A percentile compares a stretch with the other conserved stretches of the same genome.
phyloP scores from a whole-genome alignment of 2,797 vertebrate genomes.

The Chaunax sp. region DNA sequence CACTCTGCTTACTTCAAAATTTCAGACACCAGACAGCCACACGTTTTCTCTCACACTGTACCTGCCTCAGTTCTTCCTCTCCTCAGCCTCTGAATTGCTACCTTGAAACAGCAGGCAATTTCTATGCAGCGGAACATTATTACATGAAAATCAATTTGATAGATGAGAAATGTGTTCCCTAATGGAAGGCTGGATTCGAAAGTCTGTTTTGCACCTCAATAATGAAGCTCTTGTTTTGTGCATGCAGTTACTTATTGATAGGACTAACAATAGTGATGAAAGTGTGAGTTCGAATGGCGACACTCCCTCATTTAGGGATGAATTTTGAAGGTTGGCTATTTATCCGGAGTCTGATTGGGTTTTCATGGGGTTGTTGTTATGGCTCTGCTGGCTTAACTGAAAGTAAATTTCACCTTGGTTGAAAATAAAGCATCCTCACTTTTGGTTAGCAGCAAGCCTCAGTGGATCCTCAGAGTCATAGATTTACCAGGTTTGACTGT shows the following conservation, averaged over 20 bases:
- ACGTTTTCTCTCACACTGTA: background rate
- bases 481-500: background rate
- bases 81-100: conserved; percentile 39
- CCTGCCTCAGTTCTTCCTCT: conserved; percentile 7
- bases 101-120: conserved; percentile 53
- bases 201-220: conserved; percentile 57
- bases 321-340: conserved; percentile 57
- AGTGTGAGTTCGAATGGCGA: conserved; percentile 35
- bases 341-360: conserved; percentile 57
- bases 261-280: conserved; percentile 56
- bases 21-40: background rate
- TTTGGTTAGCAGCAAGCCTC: conserved; percentile 2
- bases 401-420: conserved; percentile 46
- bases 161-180: conserved; percentile 47
- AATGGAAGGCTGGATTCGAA: conserved; percentile 40
- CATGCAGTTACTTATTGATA: conserved; percentile 56
- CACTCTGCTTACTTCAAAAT: background rate
- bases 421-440: conserved; percentile 30
- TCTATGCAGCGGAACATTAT: conserved; percentile 62
- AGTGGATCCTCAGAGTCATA: background rate
- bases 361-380: conserved; percentile 66
- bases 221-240: conserved; percentile 60
- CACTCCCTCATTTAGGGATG: conserved; percentile 53
- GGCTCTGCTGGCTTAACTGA: conserved; percentile 53
- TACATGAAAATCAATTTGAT: conserved; percentile 68